phyloP scores from a whole-genome alignment of 2,797 vertebrate genomes.

The Centropyge bicolor region DNA sequence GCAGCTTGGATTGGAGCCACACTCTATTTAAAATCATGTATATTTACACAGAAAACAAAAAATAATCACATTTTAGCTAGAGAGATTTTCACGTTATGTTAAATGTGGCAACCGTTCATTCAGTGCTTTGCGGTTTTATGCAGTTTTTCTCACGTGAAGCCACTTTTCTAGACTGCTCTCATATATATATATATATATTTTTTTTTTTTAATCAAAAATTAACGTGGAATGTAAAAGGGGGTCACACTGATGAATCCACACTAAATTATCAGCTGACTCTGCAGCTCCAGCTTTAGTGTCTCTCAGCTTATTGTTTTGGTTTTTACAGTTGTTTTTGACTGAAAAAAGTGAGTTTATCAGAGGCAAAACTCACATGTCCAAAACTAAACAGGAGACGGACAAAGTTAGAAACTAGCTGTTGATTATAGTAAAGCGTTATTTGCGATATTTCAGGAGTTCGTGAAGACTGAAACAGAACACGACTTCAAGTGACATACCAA shows the following conservation, averaged over 20 bases:
- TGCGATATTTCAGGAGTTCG: neutral
- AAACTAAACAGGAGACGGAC: neutral
- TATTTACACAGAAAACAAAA: neutral
- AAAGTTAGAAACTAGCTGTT: neutral
- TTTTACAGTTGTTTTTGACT: neutral
- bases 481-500: too few relatives aligned
- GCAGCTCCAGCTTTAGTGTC: neutral
- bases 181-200: too few relatives aligned
- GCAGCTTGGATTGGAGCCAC: neutral
- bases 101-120: neutral
- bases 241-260: neutral
- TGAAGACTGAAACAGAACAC: neutral
- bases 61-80: neutral
- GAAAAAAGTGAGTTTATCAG: too few relatives aligned
- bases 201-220: neutral
- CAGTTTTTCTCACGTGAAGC: neutral
- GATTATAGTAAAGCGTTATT: neutral
- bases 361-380: too few relatives aligned
- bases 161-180: neutral
- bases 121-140: neutral
- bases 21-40: neutral
- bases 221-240: neutral
- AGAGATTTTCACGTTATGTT: neutral
- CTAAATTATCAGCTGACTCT: too few relatives aligned
- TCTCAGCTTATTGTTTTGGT: neutral